Percentiles rank a stretch among this genome's conserved stretches.
Evolutionary conservation across 2,113 vertebrate species (phyloP).

Genomic region (Chaetorhynchus papuensis): DNA sequence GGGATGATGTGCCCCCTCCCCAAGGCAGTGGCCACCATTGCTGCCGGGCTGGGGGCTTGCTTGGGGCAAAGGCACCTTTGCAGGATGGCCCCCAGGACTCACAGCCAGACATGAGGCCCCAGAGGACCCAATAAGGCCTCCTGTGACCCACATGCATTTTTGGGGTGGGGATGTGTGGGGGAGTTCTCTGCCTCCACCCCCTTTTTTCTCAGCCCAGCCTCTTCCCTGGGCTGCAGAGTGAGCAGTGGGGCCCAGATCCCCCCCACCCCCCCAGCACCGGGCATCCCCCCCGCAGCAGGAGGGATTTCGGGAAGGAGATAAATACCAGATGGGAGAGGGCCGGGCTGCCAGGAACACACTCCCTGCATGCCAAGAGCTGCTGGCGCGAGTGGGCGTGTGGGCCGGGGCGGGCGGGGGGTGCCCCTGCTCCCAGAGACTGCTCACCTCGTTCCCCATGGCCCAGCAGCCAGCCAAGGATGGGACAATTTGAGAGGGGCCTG

Average conservation of each 20-base stretch:
- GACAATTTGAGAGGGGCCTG: background rate
- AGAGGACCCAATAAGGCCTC: background rate
- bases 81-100: background rate
- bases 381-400: background rate
- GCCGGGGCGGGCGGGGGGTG: background rate
- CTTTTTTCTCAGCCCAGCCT: background rate
- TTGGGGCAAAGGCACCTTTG: background rate
- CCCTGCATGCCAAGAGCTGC: slow-evolving; percentile 19
- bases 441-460: background rate
- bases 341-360: slow-evolving; percentile 49
- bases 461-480: background rate
- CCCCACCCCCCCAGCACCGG: background rate
- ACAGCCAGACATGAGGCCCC: background rate
- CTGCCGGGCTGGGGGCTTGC: background rate
- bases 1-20: background rate
- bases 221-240: background rate
- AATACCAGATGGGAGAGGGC: slow-evolving; percentile 53
- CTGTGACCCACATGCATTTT: background rate
- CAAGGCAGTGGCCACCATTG: too few relatives aligned
- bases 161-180: background rate
- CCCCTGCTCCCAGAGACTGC: background rate
- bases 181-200: too few relatives aligned
- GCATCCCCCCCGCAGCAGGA: slow-evolving; percentile 6
- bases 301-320: slow-evolving; percentile 52
- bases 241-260: background rate